Conservation (phyloP, 2,113 vertebrate genomes). For the Semicossyphus pulcher region DNA sequence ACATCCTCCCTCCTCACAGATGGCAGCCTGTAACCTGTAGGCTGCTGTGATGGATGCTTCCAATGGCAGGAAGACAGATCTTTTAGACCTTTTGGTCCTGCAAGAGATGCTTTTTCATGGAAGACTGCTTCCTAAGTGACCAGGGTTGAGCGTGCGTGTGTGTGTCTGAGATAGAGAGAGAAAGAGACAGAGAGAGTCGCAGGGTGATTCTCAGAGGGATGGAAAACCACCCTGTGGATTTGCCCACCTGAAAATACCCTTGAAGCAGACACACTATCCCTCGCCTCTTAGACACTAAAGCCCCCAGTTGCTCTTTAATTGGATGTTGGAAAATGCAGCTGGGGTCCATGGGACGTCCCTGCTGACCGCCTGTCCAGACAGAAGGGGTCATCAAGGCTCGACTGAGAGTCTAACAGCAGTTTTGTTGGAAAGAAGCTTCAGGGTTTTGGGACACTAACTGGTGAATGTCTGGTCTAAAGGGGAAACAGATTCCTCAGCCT, state of each 20-base stretch:
- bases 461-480: not conserved
- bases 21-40: conserved; percentile 33
- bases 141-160: not conserved
- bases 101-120: conserved; percentile 53
- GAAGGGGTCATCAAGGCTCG: conserved; percentile 60
- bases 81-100: conserved; percentile 41
- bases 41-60: conserved; percentile 50
- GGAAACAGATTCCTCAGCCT: not conserved
- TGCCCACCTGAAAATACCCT: conserved; percentile 79
- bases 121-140: conserved; percentile 51
- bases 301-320: conserved; percentile 78
- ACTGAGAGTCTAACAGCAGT: conserved; percentile 1
- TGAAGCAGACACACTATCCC: conserved; percentile 39
- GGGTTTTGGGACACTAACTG: not conserved
- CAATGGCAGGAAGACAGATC: conserved; percentile 52
- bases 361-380: conserved; percentile 41
- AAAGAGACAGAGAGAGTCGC: too few relatives aligned
- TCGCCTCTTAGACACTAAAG: conserved; percentile 39
- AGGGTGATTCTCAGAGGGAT: conserved; percentile 39
- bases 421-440: not conserved
- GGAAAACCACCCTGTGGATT: conserved; percentile 80
- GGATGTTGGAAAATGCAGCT: conserved; percentile 76
- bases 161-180: too few relatives aligned
- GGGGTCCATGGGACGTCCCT: conserved; percentile 72
- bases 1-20: conserved; percentile 23